These are phyloP conservation scores for Gymnogyps californianus DNA, from an alignment of 2,113 vertebrate genomes.

Conservation along the genomic window DNA sequence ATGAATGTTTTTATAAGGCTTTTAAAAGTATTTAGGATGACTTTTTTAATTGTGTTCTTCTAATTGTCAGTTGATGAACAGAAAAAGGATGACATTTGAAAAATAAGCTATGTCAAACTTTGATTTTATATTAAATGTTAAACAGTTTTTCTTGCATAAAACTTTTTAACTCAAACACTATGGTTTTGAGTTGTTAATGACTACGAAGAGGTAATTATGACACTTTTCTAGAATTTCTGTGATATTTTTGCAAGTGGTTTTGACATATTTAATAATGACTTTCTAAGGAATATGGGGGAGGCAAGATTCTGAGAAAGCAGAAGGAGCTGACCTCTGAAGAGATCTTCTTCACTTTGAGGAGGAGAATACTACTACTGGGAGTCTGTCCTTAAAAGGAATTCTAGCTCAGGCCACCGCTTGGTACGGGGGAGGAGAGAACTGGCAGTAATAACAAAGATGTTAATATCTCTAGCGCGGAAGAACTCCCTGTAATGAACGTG, in stretches of 20 bases:
- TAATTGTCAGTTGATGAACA: background rate
- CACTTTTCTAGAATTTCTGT: background rate
- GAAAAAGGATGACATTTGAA: background rate
- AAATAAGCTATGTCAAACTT: slow-evolving; percentile 12
- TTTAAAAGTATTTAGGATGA: background rate
- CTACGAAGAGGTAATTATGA: background rate
- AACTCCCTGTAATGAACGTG: slow-evolving; percentile 17
- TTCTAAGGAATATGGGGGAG: background rate
- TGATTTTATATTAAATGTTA: slow-evolving; percentile 13
- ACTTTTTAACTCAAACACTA: background rate
- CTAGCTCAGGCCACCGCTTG: background rate
- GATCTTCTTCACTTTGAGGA: background rate
- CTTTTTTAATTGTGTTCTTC: slow-evolving; percentile 19
- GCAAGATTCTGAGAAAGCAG: slow-evolving; percentile 19
- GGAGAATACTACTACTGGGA: slow-evolving; percentile 17
- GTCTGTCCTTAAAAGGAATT: slow-evolving; percentile 18
- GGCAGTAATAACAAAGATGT: slow-evolving; percentile 60
- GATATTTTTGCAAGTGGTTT: background rate
- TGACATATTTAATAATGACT: background rate
- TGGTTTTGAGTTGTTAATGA: background rate
- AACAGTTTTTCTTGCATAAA: slow-evolving; percentile 1
- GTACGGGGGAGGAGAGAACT: slow-evolving; percentile 38
- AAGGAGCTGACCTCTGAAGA: slow-evolving; percentile 7
- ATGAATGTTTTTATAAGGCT: slow-evolving; percentile 18
- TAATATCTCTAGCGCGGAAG: slow-evolving; percentile 15